Base-by-base conservation (phyloP, 2,888 invertebrate genomes). In the Aspidapion aeneum region DNA sequence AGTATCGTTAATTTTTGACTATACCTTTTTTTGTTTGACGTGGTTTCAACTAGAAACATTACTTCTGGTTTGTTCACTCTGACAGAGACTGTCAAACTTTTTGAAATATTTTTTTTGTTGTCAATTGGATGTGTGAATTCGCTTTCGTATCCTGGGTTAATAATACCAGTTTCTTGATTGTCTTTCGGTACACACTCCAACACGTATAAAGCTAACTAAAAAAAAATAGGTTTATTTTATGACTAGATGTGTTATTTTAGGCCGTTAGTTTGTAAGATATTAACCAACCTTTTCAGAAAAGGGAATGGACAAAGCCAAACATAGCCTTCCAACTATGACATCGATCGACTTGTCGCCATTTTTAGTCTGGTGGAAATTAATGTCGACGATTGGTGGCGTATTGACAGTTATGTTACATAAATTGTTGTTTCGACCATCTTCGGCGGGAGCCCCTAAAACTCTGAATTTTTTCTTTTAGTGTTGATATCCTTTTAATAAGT, bases 41-140 rank as follows among this genome's bases (percentile, higher is more conserved):
- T 83, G n/a, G 84, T 80, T 70, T 87, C 87, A 0, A 90, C 88
- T 74, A 90, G 87, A 70, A 93, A 83, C 79, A 91, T 86, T 57
- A 93, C 82, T 78, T 93, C 92, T 0, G 93, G 92, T 74, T 90
- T 87, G 22, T 90, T 86, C 70, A 92, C 84, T 72, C 90, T 86
- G 20, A 91, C 81, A 0, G 90, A 90, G 68, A 93, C 80, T 1
- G 90, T 87, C 21, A 91, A 78, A 55, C 88, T 88, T 7, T 72
- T 71, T 0, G 66, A 62, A 21, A 63, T 63, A 2, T 64, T 65
- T 18, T 58, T 57, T 48, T 69, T 67, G 21, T 65, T 60, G 2
- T 68, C 57, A 0, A 78, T 71, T 7, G 68, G 68, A 63, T 72
- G 74, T n/a, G 76, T 74, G 35, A 7, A 3, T 69, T 88, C 88